Conservation (phyloP, 1,140 invertebrate genomes). For the Kradibia gibbosae region DNA sequence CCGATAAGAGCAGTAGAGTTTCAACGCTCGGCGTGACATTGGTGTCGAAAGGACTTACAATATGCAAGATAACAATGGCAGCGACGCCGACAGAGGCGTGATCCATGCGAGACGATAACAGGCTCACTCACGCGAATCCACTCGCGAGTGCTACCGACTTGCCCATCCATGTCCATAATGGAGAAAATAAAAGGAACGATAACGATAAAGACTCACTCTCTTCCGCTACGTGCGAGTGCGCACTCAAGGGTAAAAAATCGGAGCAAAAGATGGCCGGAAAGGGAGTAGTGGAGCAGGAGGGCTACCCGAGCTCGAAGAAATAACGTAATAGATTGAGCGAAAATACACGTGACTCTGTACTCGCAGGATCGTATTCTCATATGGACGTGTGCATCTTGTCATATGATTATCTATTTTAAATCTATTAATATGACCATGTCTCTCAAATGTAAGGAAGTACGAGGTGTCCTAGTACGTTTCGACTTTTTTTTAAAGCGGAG, state of each 20-base stretch:
- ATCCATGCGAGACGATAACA: constrained; percentile 29
- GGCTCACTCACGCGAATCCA: constrained; percentile 31
- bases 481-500: constrained; percentile 3
- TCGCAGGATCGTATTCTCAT: background rate
- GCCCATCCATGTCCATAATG: constrained; percentile 10
- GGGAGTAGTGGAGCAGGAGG: background rate
- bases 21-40: constrained; percentile 1
- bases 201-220: constrained; percentile 40
- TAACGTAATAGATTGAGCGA: constrained; percentile 1
- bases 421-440: background rate
- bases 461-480: background rate
- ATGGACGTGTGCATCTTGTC: too few relatives aligned
- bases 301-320: background rate
- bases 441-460: background rate
- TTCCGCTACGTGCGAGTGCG: background rate
- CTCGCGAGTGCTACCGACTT: constrained; percentile 15
- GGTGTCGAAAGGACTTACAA: background rate
- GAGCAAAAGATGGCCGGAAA: background rate
- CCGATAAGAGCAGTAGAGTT: background rate
- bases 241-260: constrained; percentile 21
- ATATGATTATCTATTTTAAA: background rate
- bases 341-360: background rate
- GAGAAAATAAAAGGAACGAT: constrained; percentile 43
- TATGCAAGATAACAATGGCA: constrained; percentile 40
- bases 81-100: background rate